Evolutionary conservation across 1,140 invertebrate genomes (phyloP), one percentile per base, ranked within the genome.

Genomic region (Drosophila parabipectinata): DNA sequence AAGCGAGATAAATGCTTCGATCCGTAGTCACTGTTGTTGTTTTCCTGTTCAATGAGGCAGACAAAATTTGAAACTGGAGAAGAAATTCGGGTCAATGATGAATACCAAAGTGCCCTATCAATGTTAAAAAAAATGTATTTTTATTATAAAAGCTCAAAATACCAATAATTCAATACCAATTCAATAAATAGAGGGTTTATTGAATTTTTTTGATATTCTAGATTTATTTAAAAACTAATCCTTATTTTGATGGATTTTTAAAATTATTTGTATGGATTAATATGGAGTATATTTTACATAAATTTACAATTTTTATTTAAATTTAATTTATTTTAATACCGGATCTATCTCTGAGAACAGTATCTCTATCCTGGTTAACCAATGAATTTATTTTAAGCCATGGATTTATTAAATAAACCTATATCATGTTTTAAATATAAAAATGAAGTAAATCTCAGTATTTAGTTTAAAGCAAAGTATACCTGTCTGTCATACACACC

Each of bases 1-100:
- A 71, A 71, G 69, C 69, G 66, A 87, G 77, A 82, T 85, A 88
- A 85, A 85, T 69, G 78, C 77, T 85, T 79, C 79, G 68, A 80
- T 68, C 85, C 80, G 66, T 76, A 54, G 58, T 53, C 59, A 39
- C 34, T 57, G 24, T 54, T 57, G 48, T 58, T 67, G 54, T 62
- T 74, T 68, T 77, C 58, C 48, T 68, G 72, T 62, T 54, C 44
- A 74, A 72, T 69, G 52, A 66, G 59, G 54, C 56, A 77, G 50
- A 61, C 66, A 72, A 63, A 68, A 76, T 34, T 63, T 63, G 48
- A 48, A 79, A 60, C n/a, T 52, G 48, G 24, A 64, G 58, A 55
- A 37, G 34, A 60, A 53, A 2, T 1, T 1, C 10, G 3, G n/a
- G 12, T 8, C 5, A 24, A 39, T 12, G 18, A 14, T 30, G 30